A percentile compares a stretch with the other conserved stretches of the same genome.
These are phyloP conservation scores for Corythornis cristatus DNA, from an alignment of 2,113 vertebrate species.

Conservation along the genomic window DNA sequence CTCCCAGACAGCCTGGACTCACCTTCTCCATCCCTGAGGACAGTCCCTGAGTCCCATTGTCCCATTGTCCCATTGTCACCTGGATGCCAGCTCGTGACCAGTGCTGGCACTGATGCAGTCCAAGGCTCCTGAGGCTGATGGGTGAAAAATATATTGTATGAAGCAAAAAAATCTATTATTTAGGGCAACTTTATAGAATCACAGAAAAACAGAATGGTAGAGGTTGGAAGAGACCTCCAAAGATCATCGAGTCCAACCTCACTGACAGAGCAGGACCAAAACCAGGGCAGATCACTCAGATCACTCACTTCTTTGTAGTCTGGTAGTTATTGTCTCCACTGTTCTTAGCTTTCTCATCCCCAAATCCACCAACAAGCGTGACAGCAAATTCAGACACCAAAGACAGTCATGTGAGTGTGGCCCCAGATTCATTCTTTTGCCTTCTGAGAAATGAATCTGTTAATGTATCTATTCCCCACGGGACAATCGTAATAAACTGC, in stretches of 20 bases:
- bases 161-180: not conserved
- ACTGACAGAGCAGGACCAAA: no score
- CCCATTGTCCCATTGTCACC: no score
- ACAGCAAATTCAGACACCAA: not conserved
- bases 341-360: not conserved
- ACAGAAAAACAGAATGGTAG: no score
- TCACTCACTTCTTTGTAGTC: no score
- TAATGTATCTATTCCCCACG: not conserved
- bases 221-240: no score
- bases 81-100: not conserved
- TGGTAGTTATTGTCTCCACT: not conserved
- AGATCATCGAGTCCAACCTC: no score
- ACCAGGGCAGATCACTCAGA: no score
- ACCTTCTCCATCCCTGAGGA: no score
- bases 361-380: not conserved
- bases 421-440: not conserved
- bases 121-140: not conserved
- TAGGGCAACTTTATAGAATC: not conserved
- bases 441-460: not conserved
- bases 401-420: not conserved
- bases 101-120: accelerated
- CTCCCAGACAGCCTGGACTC: no score
- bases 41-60: no score
- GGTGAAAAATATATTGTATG: not conserved
- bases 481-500: no score